These are phyloP conservation scores for Takifugu ocellatus DNA, from an alignment of 2,797 vertebrate genomes.

Conservation along the genomic window DNA sequence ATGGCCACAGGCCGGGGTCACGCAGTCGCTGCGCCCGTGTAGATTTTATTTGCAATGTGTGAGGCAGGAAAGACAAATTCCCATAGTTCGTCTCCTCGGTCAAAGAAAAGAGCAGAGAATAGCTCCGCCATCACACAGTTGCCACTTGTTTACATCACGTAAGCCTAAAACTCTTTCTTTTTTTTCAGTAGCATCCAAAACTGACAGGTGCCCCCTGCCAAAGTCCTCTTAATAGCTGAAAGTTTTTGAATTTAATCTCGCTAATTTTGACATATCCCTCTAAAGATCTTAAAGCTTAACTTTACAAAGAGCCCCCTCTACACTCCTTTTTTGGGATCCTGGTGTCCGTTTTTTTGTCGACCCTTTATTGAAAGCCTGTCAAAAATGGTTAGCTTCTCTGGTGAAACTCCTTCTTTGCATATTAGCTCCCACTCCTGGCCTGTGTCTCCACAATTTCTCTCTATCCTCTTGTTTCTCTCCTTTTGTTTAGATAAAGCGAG, in stretches of 20 bases:
- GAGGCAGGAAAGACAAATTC: conserved; percentile 44
- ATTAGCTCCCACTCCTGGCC: conserved; percentile 90
- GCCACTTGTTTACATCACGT: conserved; percentile 57
- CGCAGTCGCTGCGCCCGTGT: conserved; percentile 23
- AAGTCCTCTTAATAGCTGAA: conserved; percentile 55
- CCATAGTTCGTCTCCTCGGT: conserved; percentile 42
- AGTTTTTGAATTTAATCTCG: conserved; percentile 66
- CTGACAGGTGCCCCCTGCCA: conserved; percentile 61
- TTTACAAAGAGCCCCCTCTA: conserved; percentile 46
- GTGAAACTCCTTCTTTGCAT: conserved; percentile 97
- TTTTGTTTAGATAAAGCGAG: conserved; percentile 99
- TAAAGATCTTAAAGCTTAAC: conserved; percentile 67
- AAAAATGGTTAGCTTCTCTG: conserved; percentile 96
- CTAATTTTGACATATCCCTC: conserved; percentile 72
- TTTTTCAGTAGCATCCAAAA: conserved; percentile 32
- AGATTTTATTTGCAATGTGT: conserved; percentile 27
- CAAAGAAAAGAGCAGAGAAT: conserved; percentile 49
- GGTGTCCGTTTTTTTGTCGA: conserved; percentile 78
- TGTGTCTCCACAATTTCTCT: conserved; percentile 88
- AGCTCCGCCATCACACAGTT: conserved; percentile 51
- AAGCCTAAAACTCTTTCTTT: conserved; percentile 36
- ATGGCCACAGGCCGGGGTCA: conserved; percentile 33
- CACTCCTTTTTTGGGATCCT: conserved; percentile 57
- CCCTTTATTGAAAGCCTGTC: conserved; percentile 87
- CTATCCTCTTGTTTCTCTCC: conserved; percentile 81